A percentile compares a stretch with the other conserved stretches of the same genome.
phyloP scores from a whole-genome alignment of 2,113 vertebrate species.

The Myxocyprinus asiaticus region DNA sequence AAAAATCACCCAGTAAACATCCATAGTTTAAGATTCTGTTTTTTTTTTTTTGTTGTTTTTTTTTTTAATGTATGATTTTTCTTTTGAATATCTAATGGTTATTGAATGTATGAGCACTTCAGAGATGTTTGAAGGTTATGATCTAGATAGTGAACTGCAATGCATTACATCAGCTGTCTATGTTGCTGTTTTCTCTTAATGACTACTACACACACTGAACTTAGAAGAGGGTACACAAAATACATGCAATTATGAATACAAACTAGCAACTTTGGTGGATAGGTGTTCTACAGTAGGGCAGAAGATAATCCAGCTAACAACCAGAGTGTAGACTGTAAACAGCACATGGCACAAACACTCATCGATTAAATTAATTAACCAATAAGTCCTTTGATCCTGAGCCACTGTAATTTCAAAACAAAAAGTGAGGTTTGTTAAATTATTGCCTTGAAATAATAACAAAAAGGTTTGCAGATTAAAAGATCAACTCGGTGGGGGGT shows the following conservation, averaged over 20 bases:
- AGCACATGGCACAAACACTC: slow-evolving; percentile 6
- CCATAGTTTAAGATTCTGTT: neutral
- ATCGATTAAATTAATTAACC: slow-evolving; percentile 10
- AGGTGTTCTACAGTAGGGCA: neutral
- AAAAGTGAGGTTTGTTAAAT: slow-evolving; percentile 13
- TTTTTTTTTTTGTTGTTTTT: too few species aligned
- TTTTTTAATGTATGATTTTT: too few species aligned
- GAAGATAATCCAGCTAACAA: slow-evolving; percentile 6
- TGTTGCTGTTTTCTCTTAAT: neutral
- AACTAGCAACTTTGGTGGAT: neutral
- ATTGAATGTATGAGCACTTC: neutral
- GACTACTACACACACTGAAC: neutral
- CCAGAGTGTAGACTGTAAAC: neutral
- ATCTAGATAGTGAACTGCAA: neutral
- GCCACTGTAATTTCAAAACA: slow-evolving; percentile 17
- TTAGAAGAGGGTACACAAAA: too few species aligned
- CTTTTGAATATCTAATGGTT: neutral
- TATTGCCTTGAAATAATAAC: slow-evolving; percentile 3
- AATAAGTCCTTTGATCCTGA: slow-evolving; percentile 13
- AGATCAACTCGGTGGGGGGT: neutral
- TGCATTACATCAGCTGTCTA: neutral
- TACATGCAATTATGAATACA: neutral
- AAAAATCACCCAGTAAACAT: neutral
- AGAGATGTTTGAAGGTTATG: too few species aligned
- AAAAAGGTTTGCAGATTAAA: slow-evolving; percentile 28